Percentiles rank a stretch among this genome's conserved stretches.
These are phyloP conservation scores for Trisateles emortualis DNA, from an alignment of 2,888 invertebrate species.

Conservation along the genomic window DNA sequence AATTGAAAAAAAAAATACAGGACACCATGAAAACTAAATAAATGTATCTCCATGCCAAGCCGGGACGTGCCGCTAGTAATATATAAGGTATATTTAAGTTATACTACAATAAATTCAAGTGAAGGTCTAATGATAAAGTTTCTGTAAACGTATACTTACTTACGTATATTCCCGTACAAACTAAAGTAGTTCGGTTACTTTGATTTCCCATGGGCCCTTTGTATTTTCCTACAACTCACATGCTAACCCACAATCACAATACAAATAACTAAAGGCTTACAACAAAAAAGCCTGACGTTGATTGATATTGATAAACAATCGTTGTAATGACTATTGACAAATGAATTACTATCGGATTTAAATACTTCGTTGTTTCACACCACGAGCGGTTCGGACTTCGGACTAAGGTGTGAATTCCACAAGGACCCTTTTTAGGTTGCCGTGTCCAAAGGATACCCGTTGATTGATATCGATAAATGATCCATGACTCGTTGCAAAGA, in stretches of 20 bases:
- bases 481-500: no score
- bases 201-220: constrained; percentile 47
- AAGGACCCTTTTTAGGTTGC: no score
- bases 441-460: no score
- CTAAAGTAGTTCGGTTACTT: constrained; percentile 24
- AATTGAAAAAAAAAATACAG: no score
- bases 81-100: no score
- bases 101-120: constrained; percentile 9
- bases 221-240: constrained; percentile 39
- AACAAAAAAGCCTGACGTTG: constrained; percentile 13
- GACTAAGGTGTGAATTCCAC: no score
- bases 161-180: constrained; percentile 27
- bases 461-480: no score
- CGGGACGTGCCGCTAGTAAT: no score
- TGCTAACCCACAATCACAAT: constrained; percentile 8
- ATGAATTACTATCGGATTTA: not conserved
- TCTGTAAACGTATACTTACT: constrained; percentile 14
- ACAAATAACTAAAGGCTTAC: constrained; percentile 21
- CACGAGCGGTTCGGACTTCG: no score
- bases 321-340: constrained; percentile 2
- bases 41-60: no score
- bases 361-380: no score
- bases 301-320: constrained; percentile 9
- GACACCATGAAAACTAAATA: no score
- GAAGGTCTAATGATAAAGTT: constrained; percentile 12